A percentile compares a stretch with the other conserved stretches of the same genome.
phyloP scores from a whole-genome alignment of 2,113 vertebrate genomes.

The Hemiscyllium ocellatum region DNA sequence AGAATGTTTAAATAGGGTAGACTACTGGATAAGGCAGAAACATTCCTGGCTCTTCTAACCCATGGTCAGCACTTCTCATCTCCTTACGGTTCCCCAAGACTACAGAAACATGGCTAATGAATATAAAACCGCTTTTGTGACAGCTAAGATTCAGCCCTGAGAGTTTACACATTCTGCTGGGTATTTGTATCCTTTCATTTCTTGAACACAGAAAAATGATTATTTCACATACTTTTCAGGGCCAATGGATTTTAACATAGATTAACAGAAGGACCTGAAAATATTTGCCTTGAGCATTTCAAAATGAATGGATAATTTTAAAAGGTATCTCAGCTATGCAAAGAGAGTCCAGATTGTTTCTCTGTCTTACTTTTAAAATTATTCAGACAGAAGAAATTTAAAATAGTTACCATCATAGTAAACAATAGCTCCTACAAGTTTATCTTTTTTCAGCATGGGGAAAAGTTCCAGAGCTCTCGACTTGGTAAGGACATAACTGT shows the following conservation, averaged over 20 bases:
- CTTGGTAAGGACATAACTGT: constrained; percentile 90
- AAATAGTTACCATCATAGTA: constrained; percentile 81
- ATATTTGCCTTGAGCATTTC: not conserved
- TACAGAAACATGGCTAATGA: not conserved
- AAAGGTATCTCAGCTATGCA: not conserved
- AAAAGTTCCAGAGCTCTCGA: constrained; percentile 82
- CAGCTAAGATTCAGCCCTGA: not conserved
- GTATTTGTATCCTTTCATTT: not conserved
- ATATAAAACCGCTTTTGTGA: not conserved
- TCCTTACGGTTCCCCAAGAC: not conserved
- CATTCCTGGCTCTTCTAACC: not conserved
- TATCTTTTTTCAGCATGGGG: constrained; percentile 89
- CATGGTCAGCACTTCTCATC: not conserved
- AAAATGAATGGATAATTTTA: not conserved
- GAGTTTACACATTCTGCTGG: not conserved
- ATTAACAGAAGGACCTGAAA: constrained; percentile 1
- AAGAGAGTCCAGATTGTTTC: not conserved
- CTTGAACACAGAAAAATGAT: not conserved
- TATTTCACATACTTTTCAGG: not conserved
- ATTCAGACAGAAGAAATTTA: not conserved
- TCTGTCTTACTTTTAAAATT: not conserved
- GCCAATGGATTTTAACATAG: not conserved
- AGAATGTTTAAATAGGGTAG: not conserved
- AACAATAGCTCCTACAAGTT: constrained; percentile 88
- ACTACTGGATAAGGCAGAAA: not conserved